Evolutionary conservation across 2,888 invertebrate genomes (phyloP).

Genomic region (Microchrysa polita): DNA sequence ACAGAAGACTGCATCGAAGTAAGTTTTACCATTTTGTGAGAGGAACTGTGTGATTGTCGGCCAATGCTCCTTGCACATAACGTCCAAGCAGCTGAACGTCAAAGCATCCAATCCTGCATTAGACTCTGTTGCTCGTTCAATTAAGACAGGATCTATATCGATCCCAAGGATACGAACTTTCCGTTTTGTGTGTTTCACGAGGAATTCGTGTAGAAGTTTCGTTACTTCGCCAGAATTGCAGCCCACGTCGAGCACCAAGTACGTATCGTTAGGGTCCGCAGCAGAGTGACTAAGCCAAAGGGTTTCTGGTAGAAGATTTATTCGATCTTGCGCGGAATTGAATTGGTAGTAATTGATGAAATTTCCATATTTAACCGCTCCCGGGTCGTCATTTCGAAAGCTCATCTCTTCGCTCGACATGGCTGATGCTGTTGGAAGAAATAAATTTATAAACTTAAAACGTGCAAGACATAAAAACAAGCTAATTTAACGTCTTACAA

Average conservation of each 20-base stretch:
- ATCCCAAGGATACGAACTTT: constrained; percentile 68
- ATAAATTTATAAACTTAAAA: not conserved
- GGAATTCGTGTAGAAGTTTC: constrained; percentile 67
- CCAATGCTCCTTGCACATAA: constrained; percentile 66
- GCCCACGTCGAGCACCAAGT: constrained; percentile 75
- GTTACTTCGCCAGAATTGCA: constrained; percentile 86
- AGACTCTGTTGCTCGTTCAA: constrained; percentile 72
- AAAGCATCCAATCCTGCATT: constrained; percentile 65
- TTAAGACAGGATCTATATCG: constrained; percentile 78
- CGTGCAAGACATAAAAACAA: too few species aligned
- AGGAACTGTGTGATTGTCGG: constrained; percentile 66
- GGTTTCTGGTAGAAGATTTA: constrained; percentile 69
- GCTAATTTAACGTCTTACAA: too few species aligned
- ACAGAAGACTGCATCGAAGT: constrained; percentile 77
- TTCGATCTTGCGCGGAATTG: constrained; percentile 75
- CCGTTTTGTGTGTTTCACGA: constrained; percentile 55
- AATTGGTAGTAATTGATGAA: constrained; percentile 90
- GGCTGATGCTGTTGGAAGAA: not conserved
- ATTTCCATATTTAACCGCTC: constrained; percentile 82
- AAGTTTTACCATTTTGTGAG: constrained; percentile 59
- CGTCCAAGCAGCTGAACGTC: constrained; percentile 69
- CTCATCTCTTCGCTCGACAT: constrained; percentile 53
- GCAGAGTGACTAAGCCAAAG: constrained; percentile 61
- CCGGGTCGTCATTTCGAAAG: constrained; percentile 70
- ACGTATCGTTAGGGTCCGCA: constrained; percentile 57